phyloP scores from a whole-genome alignment of 2,113 vertebrate species.

The Cepphus grylle region DNA sequence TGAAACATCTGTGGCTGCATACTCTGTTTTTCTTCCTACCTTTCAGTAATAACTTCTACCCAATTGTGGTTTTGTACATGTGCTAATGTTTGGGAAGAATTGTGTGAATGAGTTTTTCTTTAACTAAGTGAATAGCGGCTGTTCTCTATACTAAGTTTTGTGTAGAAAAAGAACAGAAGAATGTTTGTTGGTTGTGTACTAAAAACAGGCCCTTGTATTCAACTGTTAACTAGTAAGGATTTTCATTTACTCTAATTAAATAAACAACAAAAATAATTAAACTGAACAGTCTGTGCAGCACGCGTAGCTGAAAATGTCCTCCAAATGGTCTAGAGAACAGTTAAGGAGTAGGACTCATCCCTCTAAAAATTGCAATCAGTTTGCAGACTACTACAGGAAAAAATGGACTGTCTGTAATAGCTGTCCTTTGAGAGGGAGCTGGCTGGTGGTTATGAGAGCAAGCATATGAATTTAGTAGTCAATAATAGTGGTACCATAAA shows the following conservation, averaged over 20 bases:
- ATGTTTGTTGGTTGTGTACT: neutral
- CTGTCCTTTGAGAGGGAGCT: neutral
- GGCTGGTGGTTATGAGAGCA: neutral
- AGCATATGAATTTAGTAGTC: neutral
- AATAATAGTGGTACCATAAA: neutral
- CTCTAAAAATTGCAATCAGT: neutral
- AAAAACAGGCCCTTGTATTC: neutral
- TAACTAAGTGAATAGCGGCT: neutral
- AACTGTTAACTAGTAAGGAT: neutral
- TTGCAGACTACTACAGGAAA: neutral
- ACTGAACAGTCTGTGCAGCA: neutral
- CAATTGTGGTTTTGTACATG: neutral
- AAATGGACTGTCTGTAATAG: neutral
- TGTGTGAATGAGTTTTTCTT: neutral
- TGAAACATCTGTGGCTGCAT: neutral
- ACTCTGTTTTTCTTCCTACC: neutral
- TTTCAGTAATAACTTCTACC: neutral
- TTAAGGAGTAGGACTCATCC: neutral
- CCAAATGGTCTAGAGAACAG: neutral
- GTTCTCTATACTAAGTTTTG: neutral
- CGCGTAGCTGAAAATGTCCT: neutral
- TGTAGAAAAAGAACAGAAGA: neutral
- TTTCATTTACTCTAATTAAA: neutral
- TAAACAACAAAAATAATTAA: neutral
- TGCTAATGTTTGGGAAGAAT: neutral